These are phyloP conservation scores for Acipenser transmontanus DNA, from an alignment of 2,797 vertebrate genomes.

Conservation along the genomic window DNA sequence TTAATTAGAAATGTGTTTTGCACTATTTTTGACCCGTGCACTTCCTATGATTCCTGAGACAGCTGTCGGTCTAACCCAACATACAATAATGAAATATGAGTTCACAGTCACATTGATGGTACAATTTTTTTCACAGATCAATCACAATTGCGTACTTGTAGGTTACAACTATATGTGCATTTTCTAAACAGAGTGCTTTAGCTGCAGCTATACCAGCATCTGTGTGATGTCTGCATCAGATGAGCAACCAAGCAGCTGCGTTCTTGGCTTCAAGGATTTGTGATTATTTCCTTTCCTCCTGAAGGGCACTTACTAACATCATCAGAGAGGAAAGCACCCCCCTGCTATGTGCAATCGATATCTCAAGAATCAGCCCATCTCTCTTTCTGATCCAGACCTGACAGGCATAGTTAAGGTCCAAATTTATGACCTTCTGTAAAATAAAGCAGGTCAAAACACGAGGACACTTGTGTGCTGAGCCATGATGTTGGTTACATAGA, in stretches of 20 bases:
- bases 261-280: slow-evolving; percentile 31
- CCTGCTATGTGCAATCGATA: slow-evolving; percentile 40
- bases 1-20: too few species aligned
- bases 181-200: too few species aligned
- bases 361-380: slow-evolving; percentile 41
- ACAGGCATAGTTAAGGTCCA: slow-evolving; percentile 37
- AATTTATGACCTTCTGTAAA: slow-evolving; percentile 38
- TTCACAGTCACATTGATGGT: too few species aligned
- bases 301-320: slow-evolving; percentile 5
- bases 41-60: too few species aligned
- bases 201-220: slow-evolving; percentile 23
- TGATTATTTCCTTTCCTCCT: slow-evolving; percentile 13
- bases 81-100: too few species aligned
- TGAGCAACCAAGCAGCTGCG: slow-evolving; percentile 24
- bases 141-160: too few species aligned
- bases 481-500: slow-evolving; percentile 23
- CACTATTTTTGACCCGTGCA: too few species aligned
- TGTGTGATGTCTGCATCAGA: slow-evolving; percentile 32
- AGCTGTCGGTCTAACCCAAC: too few species aligned
- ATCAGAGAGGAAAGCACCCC: slow-evolving; percentile 4
- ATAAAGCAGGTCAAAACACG: not conserved
- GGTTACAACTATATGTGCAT: too few species aligned
- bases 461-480: not conserved
- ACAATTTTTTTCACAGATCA: too few species aligned
- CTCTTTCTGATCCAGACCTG: slow-evolving; percentile 45